A percentile compares a stretch with the other conserved stretches of the same genome.
Conservation (phyloP, 2,888 invertebrate species). For the Bhutanitis thaidina region DNA sequence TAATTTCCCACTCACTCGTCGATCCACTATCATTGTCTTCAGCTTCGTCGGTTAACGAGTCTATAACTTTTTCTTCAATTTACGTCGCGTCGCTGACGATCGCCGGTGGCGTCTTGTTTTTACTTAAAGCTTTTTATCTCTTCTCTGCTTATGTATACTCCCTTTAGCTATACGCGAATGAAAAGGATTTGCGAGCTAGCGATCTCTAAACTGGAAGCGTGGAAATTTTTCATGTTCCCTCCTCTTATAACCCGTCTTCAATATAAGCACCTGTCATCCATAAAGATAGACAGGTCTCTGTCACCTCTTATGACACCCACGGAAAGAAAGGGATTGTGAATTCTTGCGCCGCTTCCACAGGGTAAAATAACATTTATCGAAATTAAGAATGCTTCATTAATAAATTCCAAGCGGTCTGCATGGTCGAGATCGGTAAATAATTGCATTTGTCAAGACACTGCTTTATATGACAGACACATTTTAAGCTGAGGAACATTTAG, state of each 20-base stretch:
- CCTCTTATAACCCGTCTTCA: conserved; percentile 29
- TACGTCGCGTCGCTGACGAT: conserved; percentile 56
- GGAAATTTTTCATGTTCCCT: conserved; percentile 40
- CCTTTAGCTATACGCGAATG: conserved; percentile 54
- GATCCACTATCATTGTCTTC: conserved; percentile 72
- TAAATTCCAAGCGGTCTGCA: too few species aligned
- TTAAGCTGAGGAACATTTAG: conserved; percentile 37
- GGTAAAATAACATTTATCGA: conserved; percentile 4
- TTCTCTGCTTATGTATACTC: conserved; percentile 12
- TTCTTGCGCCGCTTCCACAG: too few species aligned
- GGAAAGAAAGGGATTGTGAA: too few species aligned
- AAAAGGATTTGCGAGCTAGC: conserved; percentile 57
- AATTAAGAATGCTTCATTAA: neutral
- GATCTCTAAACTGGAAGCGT: conserved; percentile 42
- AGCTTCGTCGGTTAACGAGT: conserved; percentile 60
- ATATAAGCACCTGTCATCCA: neutral
- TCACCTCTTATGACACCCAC: too few species aligned
- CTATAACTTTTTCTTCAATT: conserved; percentile 65
- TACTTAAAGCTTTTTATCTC: conserved; percentile 3
- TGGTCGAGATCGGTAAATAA: too few species aligned
- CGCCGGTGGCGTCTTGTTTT: conserved; percentile 37
- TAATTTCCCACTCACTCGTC: conserved; percentile 66
- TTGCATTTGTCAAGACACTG: neutral
- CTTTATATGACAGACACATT: conserved; percentile 17
- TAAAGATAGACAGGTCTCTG: too few species aligned